A percentile compares a stretch with the other conserved stretches of the same genome.
Conservation (phyloP, 1,140 invertebrate genomes). For the Bathynomus jamesi region DNA sequence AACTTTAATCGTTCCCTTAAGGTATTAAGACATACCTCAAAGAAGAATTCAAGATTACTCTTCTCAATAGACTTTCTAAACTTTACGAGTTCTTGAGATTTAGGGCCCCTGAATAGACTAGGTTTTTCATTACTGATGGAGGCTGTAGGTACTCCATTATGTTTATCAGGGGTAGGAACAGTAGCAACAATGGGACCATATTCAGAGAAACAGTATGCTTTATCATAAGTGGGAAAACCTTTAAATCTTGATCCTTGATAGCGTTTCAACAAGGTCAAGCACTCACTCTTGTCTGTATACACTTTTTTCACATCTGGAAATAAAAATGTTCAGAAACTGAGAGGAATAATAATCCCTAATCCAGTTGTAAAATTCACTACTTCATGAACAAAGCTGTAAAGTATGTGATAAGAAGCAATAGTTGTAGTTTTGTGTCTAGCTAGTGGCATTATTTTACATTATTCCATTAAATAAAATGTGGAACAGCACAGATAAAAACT, state of each 20-base stretch:
- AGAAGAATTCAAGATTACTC: constrained; percentile 52
- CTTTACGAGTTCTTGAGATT: constrained; percentile 64
- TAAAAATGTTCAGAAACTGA: no score
- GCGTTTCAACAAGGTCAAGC: constrained; percentile 23
- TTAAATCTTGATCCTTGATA: constrained; percentile 27
- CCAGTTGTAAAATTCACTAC: no score
- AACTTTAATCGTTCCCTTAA: neutral
- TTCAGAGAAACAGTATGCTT: constrained; percentile 22
- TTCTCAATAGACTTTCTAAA: constrained; percentile 70
- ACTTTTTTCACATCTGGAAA: constrained; percentile 28
- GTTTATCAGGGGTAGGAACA: constrained; percentile 2
- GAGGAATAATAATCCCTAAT: no score
- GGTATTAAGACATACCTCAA: constrained; percentile 12
- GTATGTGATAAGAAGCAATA: no score
- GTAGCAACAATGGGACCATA: constrained; percentile 11
- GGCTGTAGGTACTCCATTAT: neutral
- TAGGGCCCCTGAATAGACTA: constrained; percentile 62
- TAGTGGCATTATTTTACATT: no score
- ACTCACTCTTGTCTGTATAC: constrained; percentile 21
- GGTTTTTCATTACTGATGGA: constrained; percentile 49
- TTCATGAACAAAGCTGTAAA: no score
- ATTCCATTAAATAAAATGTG: no score
- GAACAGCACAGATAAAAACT: no score
- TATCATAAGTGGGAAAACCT: constrained; percentile 24
- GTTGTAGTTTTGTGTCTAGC: no score